Evolutionary conservation across 2,113 vertebrate species (phyloP), one percentile per base, ranked within the genome.

Genomic region (Periophthalmodon schlosseri): DNA sequence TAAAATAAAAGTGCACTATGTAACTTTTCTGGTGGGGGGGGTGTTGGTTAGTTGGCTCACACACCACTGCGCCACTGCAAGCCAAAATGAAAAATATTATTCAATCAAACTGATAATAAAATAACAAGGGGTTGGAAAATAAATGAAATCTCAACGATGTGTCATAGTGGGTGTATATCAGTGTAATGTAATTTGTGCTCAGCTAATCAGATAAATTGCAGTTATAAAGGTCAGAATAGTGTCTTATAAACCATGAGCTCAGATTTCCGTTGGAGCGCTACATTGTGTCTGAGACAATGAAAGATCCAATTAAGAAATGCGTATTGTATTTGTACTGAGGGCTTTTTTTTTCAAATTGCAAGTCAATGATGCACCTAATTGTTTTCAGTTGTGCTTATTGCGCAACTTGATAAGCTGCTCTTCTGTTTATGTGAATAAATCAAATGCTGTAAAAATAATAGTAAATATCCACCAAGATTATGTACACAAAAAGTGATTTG

Each of bases 311-410:
- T 60, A 75, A 72, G 15, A 70, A 56, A 13, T 46, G 7, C 76
- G 73, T 64, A 83, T 74, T 83, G 71, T 74, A 83, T 80, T 84
- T 72, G 46, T 84, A 84, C 69, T 56, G 70, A 78, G 64, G 39
- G 63, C 50, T 82, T 80, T 15, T 52, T 86, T 75, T 33, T 80
- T 75, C 80, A 24, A 89, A 70, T 20, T 76, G 61, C 36, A 70
- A 80, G 47, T 78, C 83, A 89, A 73, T 86, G 83, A 82, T 75
- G 70, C 87, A 69, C 79, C 80, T 84, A 83, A 86, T 88, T 89
- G 81, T 84, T 76, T 74, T 74, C 58, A 36, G 52, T 80, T 66
- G 52, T 71, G 58, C 28, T 47, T 69, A 66, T 52, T 50, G 74
- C 58, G 54, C 70, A 76, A 57, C n/a, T 74, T 63, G 72, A 76